Base-by-base conservation (phyloP, 92 coral and sea anemone species). In the Meandrina meandrites region DNA sequence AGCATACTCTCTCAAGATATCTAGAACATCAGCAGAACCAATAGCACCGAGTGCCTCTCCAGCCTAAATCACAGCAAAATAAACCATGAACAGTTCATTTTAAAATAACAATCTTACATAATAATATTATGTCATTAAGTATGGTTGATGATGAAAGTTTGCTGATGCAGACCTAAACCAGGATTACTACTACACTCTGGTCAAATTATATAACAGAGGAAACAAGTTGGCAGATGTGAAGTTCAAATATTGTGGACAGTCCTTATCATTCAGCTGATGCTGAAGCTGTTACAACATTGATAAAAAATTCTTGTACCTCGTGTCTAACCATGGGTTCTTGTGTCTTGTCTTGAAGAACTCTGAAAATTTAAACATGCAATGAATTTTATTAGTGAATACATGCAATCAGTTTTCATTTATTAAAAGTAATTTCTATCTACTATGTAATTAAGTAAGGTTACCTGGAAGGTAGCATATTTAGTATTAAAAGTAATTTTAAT, bases 1-100 rank as follows among this genome's bases (percentile, higher is more conserved):
- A 35, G 91, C 86, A 86, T 70, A 91, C 57, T 93, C 78, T 87
- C 81, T 93, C 75, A 97, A 81, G 48, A 93, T 81, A 21, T 82
- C 93, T 5, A 97, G 88, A 2, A 96, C 98, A 57, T 92, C 91
- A 58, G 94, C 83, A 37, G 94, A 88, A 24, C 99, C 99, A 84
- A 97, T 93, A 8, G 99, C 99, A 85, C 99, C 99, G 34, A 97
- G 97, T 21, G 99, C 99, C 88, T 97, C 99, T 19, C 99, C 99
- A 50, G 99, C 99, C 99, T 97, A 86, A 85, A 67, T 31, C n/a
- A 86, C 19, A 70, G 2, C 32, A 50, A 12, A 76, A 8, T 3
- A 47, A n/a, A n/a, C n/a, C n/a, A 10, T 75, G 22, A 11, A 64
- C 51, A 81, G 15, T 32, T 1, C 4, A 42, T 24, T 30, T 40